Evolutionary conservation across 2,888 invertebrate species (phyloP).

Genomic region (Leucania comma): DNA sequence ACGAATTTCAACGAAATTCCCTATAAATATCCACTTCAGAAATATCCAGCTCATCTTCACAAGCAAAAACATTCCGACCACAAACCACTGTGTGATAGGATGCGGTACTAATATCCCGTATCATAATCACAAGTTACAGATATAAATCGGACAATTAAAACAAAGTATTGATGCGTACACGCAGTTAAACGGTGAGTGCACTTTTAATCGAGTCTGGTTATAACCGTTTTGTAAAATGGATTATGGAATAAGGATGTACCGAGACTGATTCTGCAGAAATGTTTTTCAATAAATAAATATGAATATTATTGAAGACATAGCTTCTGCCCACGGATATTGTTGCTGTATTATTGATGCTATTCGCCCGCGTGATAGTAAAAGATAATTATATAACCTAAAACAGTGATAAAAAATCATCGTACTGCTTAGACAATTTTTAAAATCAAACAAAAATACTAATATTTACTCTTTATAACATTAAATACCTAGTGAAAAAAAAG

Average conservation of each 20-base stretch:
- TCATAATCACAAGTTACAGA: slow-evolving; percentile 56
- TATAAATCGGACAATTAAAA: slow-evolving; percentile 66
- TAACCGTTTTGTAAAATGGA: slow-evolving; percentile 19
- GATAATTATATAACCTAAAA: too few relatives aligned
- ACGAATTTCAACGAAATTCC: neutral
- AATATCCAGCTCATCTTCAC: slow-evolving; percentile 3
- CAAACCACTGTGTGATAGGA: slow-evolving; percentile 14
- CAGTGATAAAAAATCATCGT: too few relatives aligned
- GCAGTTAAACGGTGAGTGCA: slow-evolving; percentile 49
- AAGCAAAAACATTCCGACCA: neutral
- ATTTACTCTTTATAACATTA: too few relatives aligned
- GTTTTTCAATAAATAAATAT: neutral
- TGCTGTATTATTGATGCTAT: too few relatives aligned
- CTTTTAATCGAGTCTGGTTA: slow-evolving; percentile 50
- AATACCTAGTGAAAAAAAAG: too few relatives aligned
- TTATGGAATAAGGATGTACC: slow-evolving; percentile 11
- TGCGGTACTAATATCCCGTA: slow-evolving; percentile 56
- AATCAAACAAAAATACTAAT: too few relatives aligned
- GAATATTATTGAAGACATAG: too few relatives aligned
- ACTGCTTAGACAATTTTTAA: too few relatives aligned
- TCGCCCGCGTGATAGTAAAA: too few relatives aligned
- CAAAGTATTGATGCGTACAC: slow-evolving; percentile 58
- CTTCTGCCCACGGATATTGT: too few relatives aligned
- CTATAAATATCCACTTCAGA: neutral
- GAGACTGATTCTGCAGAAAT: neutral